A percentile compares a stretch with the other conserved stretches of the same genome.
phyloP scores from a whole-genome alignment of 2,797 vertebrate species.

The Sebastes umbrosus region DNA sequence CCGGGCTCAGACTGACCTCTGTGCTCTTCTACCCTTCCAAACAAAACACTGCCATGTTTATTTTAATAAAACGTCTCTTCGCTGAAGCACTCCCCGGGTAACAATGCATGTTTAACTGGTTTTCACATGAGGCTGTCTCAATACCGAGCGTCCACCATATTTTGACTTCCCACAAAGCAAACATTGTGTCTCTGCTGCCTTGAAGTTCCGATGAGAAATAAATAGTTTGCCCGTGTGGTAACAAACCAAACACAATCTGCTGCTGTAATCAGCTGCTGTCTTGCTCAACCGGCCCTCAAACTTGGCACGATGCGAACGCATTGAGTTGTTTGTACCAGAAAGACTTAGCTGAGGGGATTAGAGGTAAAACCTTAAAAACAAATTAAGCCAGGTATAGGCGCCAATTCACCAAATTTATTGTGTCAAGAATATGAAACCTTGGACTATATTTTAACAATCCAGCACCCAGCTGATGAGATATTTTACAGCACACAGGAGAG shows the following conservation, averaged over 20 bases:
- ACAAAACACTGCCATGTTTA: constrained; percentile 31
- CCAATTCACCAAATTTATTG: constrained; percentile 13
- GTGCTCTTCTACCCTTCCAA: background rate
- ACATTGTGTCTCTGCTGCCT: constrained; percentile 42
- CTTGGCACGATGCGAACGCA: constrained; percentile 1
- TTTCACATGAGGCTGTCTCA: constrained; percentile 31
- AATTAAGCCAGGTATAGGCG: constrained; percentile 18
- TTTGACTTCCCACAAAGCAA: constrained; percentile 29
- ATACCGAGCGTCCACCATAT: constrained; percentile 30
- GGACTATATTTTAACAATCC: background rate
- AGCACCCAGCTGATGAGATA: background rate
- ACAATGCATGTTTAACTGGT: constrained; percentile 37
- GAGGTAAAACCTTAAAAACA: constrained; percentile 29
- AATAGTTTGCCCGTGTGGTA: constrained; percentile 32
- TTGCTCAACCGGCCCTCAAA: constrained; percentile 28
- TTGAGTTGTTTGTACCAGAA: constrained; percentile 36
- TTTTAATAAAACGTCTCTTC: constrained; percentile 1
- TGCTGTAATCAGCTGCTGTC: constrained; percentile 43
- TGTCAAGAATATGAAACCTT: constrained; percentile 14
- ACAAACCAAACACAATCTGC: constrained; percentile 30
- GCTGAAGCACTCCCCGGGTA: background rate
- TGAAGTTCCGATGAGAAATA: constrained; percentile 29
- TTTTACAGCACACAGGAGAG: background rate
- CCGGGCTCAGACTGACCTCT: background rate
- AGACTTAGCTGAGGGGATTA: constrained; percentile 41